Conservation (phyloP, 2,797 vertebrate species). For the Peromyscus eremicus region DNA sequence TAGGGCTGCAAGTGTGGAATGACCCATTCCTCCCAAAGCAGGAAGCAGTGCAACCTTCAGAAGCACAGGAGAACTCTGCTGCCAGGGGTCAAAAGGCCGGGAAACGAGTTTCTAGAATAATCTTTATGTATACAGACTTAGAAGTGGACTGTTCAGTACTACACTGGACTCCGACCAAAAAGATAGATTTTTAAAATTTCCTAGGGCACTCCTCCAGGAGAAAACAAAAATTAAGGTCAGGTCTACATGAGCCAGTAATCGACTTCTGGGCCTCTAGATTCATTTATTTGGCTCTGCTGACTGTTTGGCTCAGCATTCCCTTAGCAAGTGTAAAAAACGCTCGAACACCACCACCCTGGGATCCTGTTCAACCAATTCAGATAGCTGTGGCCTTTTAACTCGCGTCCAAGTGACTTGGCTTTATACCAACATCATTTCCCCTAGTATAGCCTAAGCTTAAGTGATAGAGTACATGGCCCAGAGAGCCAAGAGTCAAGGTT, state of each 20-base stretch:
- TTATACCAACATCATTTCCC: constrained; percentile 77
- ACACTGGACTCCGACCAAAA: constrained; percentile 42
- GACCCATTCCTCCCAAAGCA: background rate
- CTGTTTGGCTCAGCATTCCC: constrained; percentile 79
- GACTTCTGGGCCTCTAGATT: constrained; percentile 76
- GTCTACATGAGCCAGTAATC: constrained; percentile 75
- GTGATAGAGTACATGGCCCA: constrained; percentile 74
- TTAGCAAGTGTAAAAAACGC: constrained; percentile 84
- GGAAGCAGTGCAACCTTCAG: background rate
- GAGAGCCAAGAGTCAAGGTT: constrained; percentile 75
- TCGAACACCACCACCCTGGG: constrained; percentile 82
- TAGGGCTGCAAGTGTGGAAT: background rate
- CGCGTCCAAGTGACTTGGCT: constrained; percentile 79
- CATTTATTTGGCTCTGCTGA: constrained; percentile 79
- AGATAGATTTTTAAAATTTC: constrained; percentile 62
- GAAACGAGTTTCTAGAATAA: constrained; percentile 32
- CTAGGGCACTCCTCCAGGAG: constrained; percentile 75
- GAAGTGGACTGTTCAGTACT: constrained; percentile 37
- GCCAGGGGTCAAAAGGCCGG: background rate
- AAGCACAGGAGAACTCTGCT: background rate
- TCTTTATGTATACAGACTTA: constrained; percentile 1
- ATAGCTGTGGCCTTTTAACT: constrained; percentile 82
- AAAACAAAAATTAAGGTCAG: constrained; percentile 82
- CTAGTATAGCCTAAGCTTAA: constrained; percentile 63
- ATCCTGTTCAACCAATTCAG: constrained; percentile 82